phyloP scores from a whole-genome alignment of 2,113 vertebrate species.

The Tychaedon coryphoeus region DNA sequence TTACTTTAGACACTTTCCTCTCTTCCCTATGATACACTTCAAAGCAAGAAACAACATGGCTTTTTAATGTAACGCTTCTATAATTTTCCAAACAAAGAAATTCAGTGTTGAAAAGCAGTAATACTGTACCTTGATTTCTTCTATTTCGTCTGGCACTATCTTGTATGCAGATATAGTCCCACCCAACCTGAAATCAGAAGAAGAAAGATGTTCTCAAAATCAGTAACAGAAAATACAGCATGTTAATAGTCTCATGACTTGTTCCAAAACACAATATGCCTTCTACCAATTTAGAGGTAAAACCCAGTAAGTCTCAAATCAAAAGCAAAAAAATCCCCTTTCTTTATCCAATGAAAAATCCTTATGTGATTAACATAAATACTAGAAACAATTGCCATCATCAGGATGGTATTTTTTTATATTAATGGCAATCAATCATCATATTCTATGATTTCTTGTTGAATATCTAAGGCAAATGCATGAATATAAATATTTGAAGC shows the following conservation, averaged over 20 bases:
- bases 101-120: slow-evolving; percentile 25
- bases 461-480: not conserved
- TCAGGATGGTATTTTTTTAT: not conserved
- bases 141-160: slow-evolving; percentile 98
- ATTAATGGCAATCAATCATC: not conserved
- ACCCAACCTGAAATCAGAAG: slow-evolving; percentile 87
- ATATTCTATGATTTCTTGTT: not conserved
- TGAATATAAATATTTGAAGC: not conserved
- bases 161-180: slow-evolving; percentile 98
- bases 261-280: not conserved
- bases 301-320: not conserved
- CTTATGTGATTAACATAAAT: not conserved
- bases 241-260: not conserved
- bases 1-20: not conserved
- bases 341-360: not conserved
- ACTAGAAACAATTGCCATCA: not conserved
- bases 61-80: not conserved
- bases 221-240: not conserved
- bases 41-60: not conserved
- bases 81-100: not conserved
- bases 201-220: slow-evolving; percentile 71
- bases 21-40: not conserved
- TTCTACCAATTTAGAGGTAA: not conserved
- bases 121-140: slow-evolving; percentile 96
- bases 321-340: not conserved